phyloP scores from a whole-genome alignment of 1,140 invertebrate species.

The Andricus grossulariae region DNA sequence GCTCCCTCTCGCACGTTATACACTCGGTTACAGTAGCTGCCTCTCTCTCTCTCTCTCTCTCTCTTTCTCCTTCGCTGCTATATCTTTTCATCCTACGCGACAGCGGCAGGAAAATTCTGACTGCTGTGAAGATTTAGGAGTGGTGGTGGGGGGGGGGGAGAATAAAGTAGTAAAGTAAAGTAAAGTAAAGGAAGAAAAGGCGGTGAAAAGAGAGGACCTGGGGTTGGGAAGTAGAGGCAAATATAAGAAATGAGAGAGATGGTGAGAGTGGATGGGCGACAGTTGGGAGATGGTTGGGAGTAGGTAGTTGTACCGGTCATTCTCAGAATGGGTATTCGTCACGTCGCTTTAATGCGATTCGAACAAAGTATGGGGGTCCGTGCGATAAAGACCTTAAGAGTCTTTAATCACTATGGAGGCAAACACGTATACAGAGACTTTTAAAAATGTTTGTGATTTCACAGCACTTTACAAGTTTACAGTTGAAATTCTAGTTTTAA shows the following conservation, averaged over 20 bases:
- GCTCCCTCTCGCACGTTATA: no score
- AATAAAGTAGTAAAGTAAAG: conserved; percentile 25
- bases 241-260: conserved; percentile 22
- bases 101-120: conserved; percentile 37
- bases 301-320: conserved; percentile 39
- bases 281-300: conserved; percentile 21
- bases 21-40: background rate
- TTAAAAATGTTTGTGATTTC: no score
- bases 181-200: conserved; percentile 31
- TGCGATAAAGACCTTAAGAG: no score
- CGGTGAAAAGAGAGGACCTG: background rate
- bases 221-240: background rate
- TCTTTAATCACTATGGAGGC: no score
- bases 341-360: no score
- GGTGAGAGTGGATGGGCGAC: background rate
- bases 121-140: conserved; percentile 45
- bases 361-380: no score
- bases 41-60: conserved; percentile 31
- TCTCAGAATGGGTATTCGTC: no score
- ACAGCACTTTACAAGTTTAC: no score
- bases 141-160: conserved; percentile 34
- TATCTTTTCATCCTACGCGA: background rate
- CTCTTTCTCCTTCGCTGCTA: background rate
- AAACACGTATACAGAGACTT: no score
- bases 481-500: no score